phyloP scores from a whole-genome alignment of 2,797 vertebrate species.

The Coregonus ussuriensis region DNA sequence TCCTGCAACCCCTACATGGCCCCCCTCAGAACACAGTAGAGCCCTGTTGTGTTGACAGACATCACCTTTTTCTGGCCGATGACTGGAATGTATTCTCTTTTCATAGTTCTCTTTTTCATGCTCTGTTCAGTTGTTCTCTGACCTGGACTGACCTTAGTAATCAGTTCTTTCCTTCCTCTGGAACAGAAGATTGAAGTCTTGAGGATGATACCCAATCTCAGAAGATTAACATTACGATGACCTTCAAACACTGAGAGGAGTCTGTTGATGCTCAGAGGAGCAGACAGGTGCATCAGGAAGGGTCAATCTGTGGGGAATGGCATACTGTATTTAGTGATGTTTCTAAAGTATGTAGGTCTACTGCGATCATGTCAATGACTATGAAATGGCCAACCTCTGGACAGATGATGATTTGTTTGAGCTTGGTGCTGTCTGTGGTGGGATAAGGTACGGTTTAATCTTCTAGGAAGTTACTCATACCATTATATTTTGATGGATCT shows the following conservation, averaged over 20 bases:
- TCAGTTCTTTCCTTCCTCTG: neutral
- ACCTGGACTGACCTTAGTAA: conserved; percentile 8
- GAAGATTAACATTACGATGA: neutral
- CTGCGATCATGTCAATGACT: neutral
- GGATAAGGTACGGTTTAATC: neutral
- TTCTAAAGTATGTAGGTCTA: neutral
- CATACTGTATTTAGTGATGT: neutral
- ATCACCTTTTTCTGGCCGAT: conserved; percentile 9
- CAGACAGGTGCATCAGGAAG: conserved; percentile 3
- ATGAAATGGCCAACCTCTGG: neutral
- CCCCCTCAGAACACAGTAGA: neutral
- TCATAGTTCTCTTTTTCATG: neutral
- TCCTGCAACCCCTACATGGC: conserved; percentile 6
- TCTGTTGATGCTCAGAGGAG: conserved; percentile 1
- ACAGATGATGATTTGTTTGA: neutral
- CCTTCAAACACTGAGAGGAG: neutral
- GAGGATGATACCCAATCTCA: neutral
- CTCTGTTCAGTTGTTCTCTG: neutral
- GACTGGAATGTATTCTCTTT: neutral
- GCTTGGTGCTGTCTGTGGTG: neutral
- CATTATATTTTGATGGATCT: neutral
- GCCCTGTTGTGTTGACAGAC: conserved; percentile 3
- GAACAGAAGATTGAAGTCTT: neutral
- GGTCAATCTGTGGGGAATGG: conserved; percentile 6
- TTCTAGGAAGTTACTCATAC: conserved; percentile 1